phyloP scores from a whole-genome alignment of 2,797 vertebrate genomes.

The Myoxocephalus aenaeus region DNA sequence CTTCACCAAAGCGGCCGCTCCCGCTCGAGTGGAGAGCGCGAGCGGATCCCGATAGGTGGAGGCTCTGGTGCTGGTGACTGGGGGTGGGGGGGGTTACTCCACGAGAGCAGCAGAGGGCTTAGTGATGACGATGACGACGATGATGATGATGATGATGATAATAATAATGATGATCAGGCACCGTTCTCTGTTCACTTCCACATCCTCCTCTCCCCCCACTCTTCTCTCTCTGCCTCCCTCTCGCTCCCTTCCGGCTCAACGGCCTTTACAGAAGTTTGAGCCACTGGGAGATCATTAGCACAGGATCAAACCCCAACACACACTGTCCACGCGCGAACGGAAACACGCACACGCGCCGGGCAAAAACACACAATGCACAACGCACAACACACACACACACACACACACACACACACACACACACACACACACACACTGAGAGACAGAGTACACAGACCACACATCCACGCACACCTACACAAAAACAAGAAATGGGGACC shows the following conservation, averaged over 20 bases:
- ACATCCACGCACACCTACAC: conserved; percentile 28
- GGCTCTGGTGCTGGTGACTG: conserved; percentile 11
- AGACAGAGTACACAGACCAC: conserved; percentile 44
- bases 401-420: conserved; percentile 37
- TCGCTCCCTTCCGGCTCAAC: conserved; percentile 51
- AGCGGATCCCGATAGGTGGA: conserved; percentile 8
- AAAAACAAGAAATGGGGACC: conserved; percentile 64
- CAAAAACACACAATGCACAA: conserved; percentile 2
- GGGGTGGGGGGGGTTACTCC: conserved; percentile 18
- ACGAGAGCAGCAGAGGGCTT: background rate
- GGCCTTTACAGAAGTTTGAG: conserved; percentile 75
- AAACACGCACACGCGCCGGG: conserved; percentile 22
- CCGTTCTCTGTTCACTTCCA: conserved; percentile 38
- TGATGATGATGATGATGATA: conserved; percentile 19
- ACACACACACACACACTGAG: conserved; percentile 34
- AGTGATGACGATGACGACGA: conserved; percentile 43
- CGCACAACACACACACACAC: conserved; percentile 23
- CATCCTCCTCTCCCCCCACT: conserved; percentile 26
- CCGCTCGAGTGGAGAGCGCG: conserved; percentile 31
- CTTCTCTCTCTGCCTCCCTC: conserved; percentile 14
- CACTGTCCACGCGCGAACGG: conserved; percentile 54
- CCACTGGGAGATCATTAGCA: conserved; percentile 83
- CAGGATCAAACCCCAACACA: conserved; percentile 74
- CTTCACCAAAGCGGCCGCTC: conserved; percentile 39
- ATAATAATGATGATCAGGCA: conserved; percentile 52